Conservation (phyloP, 2,797 vertebrate species). For the Sciurus vulgaris region DNA sequence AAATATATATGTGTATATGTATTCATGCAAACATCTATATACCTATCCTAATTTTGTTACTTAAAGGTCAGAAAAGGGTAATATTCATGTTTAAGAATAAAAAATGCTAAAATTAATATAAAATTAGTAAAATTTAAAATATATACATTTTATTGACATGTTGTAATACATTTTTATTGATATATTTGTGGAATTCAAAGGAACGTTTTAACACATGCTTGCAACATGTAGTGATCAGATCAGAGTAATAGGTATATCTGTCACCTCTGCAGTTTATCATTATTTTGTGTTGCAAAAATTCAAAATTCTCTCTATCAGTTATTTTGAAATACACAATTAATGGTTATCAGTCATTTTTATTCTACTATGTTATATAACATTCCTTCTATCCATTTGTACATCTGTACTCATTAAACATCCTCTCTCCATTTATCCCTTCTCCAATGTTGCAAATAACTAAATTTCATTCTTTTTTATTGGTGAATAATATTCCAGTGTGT, state of each 20-base stretch:
- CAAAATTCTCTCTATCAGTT: not conserved
- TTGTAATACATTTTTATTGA: not conserved
- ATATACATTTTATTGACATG: not conserved
- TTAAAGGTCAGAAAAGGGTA: not conserved
- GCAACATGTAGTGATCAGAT: not conserved
- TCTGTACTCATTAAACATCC: not conserved
- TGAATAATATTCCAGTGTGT: too few species aligned
- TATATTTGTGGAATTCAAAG: not conserved
- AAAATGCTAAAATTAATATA: not conserved
- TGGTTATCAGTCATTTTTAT: not conserved
- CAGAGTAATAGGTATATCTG: not conserved
- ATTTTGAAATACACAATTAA: not conserved
- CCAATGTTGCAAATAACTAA: too few species aligned
- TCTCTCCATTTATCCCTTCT: too few species aligned
- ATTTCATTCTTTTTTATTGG: too few species aligned
- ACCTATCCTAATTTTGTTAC: not conserved
- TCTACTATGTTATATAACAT: not conserved
- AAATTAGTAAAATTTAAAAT: not conserved
- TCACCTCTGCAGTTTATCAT: not conserved
- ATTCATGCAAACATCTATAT: not conserved
- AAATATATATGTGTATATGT: not conserved
- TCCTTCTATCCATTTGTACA: not conserved
- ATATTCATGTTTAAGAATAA: not conserved
- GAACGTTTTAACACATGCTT: not conserved
- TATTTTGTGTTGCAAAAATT: not conserved